Percentiles rank a stretch among this genome's conserved stretches.
phyloP scores from a whole-genome alignment of 2,888 invertebrate genomes.

The Ormyrus thymus region DNA sequence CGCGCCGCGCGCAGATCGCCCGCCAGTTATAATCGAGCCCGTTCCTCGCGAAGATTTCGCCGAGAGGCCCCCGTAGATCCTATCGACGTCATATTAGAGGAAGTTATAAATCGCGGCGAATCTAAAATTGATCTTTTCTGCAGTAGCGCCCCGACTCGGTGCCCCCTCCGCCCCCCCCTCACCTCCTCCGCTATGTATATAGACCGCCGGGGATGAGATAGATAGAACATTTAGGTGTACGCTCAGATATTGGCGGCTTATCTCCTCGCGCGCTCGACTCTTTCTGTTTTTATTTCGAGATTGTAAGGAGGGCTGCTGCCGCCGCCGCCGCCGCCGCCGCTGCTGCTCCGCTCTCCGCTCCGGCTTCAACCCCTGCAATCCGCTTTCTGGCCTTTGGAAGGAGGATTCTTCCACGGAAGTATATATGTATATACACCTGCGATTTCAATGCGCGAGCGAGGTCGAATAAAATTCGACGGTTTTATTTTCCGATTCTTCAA shows the following conservation, averaged over 20 bases:
- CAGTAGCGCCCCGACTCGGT: constrained; percentile 56
- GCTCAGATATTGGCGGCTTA: constrained; percentile 56
- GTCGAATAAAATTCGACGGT: too few relatives aligned
- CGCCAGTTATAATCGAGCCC: constrained; percentile 49
- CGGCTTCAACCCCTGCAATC: background rate
- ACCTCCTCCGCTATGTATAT: constrained; percentile 7
- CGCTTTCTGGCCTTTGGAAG: background rate
- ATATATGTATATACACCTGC: background rate
- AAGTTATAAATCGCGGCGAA: constrained; percentile 75
- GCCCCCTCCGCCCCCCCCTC: constrained; percentile 27
- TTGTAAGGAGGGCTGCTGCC: background rate
- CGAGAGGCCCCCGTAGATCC: constrained; percentile 59
- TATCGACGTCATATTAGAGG: constrained; percentile 74
- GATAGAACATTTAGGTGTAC: constrained; percentile 57
- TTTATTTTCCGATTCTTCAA: too few relatives aligned
- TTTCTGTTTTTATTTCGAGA: constrained; percentile 4
- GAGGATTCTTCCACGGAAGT: too few relatives aligned
- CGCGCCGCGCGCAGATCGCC: constrained; percentile 11
- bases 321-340: background rate
- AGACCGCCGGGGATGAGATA: constrained; percentile 16
- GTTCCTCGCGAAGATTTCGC: constrained; percentile 44
- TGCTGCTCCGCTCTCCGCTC: background rate
- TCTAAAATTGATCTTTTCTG: constrained; percentile 75
- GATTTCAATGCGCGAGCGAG: background rate
- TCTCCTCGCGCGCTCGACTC: background rate